Base-by-base conservation (phyloP, 1,140 invertebrate genomes). In the Drosophila nasuta region DNA sequence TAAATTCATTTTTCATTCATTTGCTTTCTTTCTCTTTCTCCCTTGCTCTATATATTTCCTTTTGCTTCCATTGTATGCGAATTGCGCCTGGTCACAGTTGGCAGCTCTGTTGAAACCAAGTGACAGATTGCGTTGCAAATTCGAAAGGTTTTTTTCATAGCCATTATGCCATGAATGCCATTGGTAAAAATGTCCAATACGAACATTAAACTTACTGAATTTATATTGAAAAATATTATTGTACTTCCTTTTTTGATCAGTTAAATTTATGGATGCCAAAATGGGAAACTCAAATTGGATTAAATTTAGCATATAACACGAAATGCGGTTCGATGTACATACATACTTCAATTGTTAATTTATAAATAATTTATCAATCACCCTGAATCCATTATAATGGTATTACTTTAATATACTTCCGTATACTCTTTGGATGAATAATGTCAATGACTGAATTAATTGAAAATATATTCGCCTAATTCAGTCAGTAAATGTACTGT, bases 1-100 rank as follows among this genome's bases (percentile, higher is more conserved):
- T 88, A 88, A 89, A 88, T 89, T 88, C 85, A 88, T 88, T 88
- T 89, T 89, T 88, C 81, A 88, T 85, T 88, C 85, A 83, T 88
- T 79, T 77, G 49, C 28, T 41, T 51, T 48, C 45, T 17, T 13
- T 38, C 45, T 35, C 0, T 11, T 25, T 25, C 20, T 33, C 54
- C 35, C 15, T n/a, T 8, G 15, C n/a, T 56, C 30, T 38, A 5
- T 56, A 5, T 56, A 2, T 56, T 28, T 56, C 38, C 33, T 41
- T 8, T 56, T 11, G 5, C 25, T 33, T 25, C 11, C 11, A 25
- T 8, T 41, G 56, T 66, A 30, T 56, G 59, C 62, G 72, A 67
- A 56, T 38, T 15, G 64, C 35, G 54, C 41, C 43, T 80, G 83
- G 70, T 75, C 85, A 83, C 69, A 89, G 80, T 87, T 89, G 83